Percentiles rank a stretch among this genome's conserved stretches.
Evolutionary conservation across 2,888 invertebrate genomes (phyloP).

Genomic region (Eulithis testata): DNA sequence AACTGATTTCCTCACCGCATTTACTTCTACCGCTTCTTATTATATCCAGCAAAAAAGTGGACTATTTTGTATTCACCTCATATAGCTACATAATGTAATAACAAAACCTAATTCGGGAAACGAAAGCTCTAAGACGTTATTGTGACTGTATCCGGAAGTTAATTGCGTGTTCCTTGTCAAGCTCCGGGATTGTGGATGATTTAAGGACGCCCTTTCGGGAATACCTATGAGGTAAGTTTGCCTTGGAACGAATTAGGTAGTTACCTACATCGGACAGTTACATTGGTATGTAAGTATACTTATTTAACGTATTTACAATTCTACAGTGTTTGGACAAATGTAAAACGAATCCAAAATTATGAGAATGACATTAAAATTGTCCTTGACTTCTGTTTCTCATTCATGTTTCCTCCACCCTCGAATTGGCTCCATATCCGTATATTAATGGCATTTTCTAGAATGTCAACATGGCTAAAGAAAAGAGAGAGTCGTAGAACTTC

Average conservation of each 20-base stretch:
- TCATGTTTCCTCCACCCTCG: no score
- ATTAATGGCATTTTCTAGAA: no score
- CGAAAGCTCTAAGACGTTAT: conserved; percentile 49
- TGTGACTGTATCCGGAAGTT: conserved; percentile 59
- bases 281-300: neutral
- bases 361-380: no score
- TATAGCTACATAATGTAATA: conserved; percentile 1
- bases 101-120: conserved; percentile 37
- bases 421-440: no score
- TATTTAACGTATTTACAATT: no score
- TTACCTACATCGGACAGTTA: neutral
- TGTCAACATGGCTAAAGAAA: no score
- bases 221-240: conserved; percentile 20
- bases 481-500: no score
- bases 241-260: conserved; percentile 4
- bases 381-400: no score
- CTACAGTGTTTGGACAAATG: no score
- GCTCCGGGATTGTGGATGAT: conserved; percentile 53
- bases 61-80: neutral
- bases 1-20: neutral
- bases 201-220: conserved; percentile 41
- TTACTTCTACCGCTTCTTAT: neutral
- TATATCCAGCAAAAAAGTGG: neutral
- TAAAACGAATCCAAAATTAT: no score
- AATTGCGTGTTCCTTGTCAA: conserved; percentile 65